phyloP scores from a whole-genome alignment of 2,797 vertebrate species.

The Podarcis lilfordi region DNA sequence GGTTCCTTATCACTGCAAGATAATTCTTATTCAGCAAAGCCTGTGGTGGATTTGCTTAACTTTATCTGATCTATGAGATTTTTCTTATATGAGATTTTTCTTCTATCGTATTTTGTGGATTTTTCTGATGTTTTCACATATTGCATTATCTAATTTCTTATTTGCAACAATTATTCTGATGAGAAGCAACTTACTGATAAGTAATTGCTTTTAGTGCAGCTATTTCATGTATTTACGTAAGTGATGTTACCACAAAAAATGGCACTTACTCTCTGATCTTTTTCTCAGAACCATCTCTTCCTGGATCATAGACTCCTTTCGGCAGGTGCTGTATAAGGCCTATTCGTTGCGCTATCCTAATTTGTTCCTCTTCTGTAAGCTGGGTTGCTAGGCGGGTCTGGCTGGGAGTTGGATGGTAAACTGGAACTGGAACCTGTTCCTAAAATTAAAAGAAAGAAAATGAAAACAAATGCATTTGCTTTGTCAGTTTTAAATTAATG shows the following conservation, averaged over 20 bases:
- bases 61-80: too few relatives aligned
- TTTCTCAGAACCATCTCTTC: conserved; percentile 88
- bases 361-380: conserved; percentile 90
- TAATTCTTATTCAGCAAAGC: too few relatives aligned
- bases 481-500: background rate
- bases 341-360: conserved; percentile 89
- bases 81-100: too few relatives aligned
- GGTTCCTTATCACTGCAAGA: too few relatives aligned
- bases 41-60: too few relatives aligned
- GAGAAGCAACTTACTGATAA: background rate
- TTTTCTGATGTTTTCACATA: too few relatives aligned
- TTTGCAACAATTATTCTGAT: too few relatives aligned
- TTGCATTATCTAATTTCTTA: too few relatives aligned
- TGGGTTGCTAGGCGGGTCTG: conserved; percentile 89
- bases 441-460: conserved; percentile 43
- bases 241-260: background rate
- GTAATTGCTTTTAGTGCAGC: too few relatives aligned
- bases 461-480: conserved; percentile 19
- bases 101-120: too few relatives aligned
- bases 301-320: conserved; percentile 88
- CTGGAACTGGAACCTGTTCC: conserved; percentile 88
- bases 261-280: conserved; percentile 89
- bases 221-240: too few relatives aligned
- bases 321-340: conserved; percentile 92
- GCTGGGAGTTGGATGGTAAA: conserved; percentile 91